Conservation (phyloP, 2,888 invertebrate species). For the Antitype chi region DNA sequence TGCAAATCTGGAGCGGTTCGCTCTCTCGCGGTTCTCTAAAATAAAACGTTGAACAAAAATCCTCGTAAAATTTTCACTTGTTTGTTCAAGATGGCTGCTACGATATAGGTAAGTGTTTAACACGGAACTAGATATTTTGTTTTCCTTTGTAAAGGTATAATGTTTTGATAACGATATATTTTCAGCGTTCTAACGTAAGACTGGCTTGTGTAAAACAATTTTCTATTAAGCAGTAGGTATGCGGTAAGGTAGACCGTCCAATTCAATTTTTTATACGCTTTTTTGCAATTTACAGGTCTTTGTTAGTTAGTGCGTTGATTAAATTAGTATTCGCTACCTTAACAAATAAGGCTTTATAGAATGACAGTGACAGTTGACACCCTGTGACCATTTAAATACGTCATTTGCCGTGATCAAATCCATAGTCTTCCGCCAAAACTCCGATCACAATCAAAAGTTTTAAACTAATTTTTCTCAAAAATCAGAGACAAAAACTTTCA, state of each 20-base stretch:
- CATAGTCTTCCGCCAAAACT: neutral
- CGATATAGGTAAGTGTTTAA: slow-evolving; percentile 30
- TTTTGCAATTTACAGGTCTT: no score
- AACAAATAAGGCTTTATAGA: no score
- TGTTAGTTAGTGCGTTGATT: no score
- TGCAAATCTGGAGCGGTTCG: neutral
- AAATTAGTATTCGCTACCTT: no score
- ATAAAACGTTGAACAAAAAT: slow-evolving; percentile 39
- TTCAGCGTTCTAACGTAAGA: slow-evolving; percentile 1
- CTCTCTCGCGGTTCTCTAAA: neutral
- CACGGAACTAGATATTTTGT: slow-evolving; percentile 33
- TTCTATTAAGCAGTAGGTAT: neutral
- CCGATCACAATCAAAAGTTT: neutral
- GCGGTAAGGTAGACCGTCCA: no score
- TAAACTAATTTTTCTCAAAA: neutral
- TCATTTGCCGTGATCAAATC: no score
- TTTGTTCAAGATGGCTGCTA: slow-evolving; percentile 41
- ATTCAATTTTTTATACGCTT: no score
- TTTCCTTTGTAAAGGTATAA: slow-evolving; percentile 31
- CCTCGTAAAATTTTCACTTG: slow-evolving; percentile 34
- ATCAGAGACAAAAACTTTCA: neutral
- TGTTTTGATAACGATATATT: slow-evolving; percentile 34
- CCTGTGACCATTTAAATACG: no score
- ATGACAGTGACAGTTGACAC: no score
- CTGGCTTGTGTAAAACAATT: neutral